Base-by-base conservation (phyloP, 2,797 vertebrate species). In the Coracias cyanogaster region DNA sequence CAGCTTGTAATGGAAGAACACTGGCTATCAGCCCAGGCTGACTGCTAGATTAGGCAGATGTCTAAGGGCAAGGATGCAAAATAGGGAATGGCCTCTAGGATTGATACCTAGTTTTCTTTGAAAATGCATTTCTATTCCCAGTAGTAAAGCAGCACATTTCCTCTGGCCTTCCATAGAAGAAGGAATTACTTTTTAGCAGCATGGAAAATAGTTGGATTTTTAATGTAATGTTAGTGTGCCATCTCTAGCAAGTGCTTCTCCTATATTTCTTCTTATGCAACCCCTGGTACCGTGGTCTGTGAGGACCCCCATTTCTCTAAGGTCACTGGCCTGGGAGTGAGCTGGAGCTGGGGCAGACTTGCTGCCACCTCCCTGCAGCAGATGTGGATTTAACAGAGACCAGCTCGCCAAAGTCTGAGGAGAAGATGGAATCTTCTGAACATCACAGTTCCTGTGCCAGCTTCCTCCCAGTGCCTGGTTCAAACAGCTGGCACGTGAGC, bases 401-500 rank as follows among this genome's bases (percentile, higher is more conserved):
- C 45, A 79, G 35, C 37, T 79, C 84, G 45, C 41, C 26, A 33
- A 48, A 74, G 54, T 74, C 54, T 61, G 65, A 89, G 80, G 29
- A 77, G 41, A 64, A 78, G 72, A 29, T 1, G 13, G 65, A 49
- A 60, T 69, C 77, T 93, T 61, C 25, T 54, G 55, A 55, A 39
- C 17, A 2, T 70, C 2, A 2, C 35, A 55, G 39, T 52, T 90
- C 43, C 33, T 61, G 37, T 1, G 0, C 31, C 31, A 57, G 57
- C 54, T 74, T 90, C 49, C 19, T 72, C 7, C 3, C 4, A 1
- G 33, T 72, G 60, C 22, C 43, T 61, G 43, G 12, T 57, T 76
- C 77, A 28, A 45, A 6, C 41, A 82, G 45, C 24, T 15, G 1
- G 16, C 1, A 5, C 57, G 43, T 0, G 0, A 74, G 70, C 2